These are phyloP conservation scores for Ruditapes philippinarum DNA, from an alignment of 1,140 invertebrate genomes.

Conservation along the genomic window DNA sequence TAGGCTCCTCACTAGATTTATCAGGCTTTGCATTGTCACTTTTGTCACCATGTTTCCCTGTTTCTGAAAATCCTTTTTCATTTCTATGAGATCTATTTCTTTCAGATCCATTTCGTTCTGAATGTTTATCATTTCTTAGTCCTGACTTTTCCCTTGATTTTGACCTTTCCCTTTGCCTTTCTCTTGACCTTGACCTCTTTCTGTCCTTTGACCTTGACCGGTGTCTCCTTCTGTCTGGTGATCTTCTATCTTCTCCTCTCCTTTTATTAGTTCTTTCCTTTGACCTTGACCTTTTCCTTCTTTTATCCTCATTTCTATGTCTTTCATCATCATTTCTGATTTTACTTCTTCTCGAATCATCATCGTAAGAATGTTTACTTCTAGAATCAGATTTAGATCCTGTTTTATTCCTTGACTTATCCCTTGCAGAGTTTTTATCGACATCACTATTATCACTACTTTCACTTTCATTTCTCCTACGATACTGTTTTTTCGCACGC, in stretches of 20 bases:
- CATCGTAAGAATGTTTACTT: neutral
- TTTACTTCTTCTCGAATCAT: neutral
- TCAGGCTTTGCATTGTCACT: constrained; percentile 57
- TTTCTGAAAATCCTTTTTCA: neutral
- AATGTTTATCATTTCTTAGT: constrained; percentile 26
- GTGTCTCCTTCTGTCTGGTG: constrained; percentile 64
- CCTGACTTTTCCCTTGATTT: constrained; percentile 56
- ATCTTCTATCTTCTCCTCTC: constrained; percentile 52
- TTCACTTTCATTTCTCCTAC: neutral
- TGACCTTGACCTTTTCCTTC: constrained; percentile 62
- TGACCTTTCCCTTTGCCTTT: constrained; percentile 64
- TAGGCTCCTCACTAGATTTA: constrained; percentile 43
- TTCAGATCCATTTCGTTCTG: neutral
- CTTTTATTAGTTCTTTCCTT: constrained; percentile 9
- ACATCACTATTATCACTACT: constrained; percentile 1
- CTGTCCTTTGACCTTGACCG: constrained; percentile 57
- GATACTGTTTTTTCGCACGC: neutral
- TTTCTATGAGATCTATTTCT: constrained; percentile 18
- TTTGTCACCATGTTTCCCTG: neutral
- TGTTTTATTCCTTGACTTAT: neutral
- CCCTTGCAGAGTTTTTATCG: neutral
- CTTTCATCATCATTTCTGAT: neutral
- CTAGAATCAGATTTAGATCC: neutral
- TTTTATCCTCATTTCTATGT: neutral
- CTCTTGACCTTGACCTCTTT: constrained; percentile 61